Evolutionary conservation across 2,888 invertebrate species (phyloP).

Genomic region (Homarus gammarus): DNA sequence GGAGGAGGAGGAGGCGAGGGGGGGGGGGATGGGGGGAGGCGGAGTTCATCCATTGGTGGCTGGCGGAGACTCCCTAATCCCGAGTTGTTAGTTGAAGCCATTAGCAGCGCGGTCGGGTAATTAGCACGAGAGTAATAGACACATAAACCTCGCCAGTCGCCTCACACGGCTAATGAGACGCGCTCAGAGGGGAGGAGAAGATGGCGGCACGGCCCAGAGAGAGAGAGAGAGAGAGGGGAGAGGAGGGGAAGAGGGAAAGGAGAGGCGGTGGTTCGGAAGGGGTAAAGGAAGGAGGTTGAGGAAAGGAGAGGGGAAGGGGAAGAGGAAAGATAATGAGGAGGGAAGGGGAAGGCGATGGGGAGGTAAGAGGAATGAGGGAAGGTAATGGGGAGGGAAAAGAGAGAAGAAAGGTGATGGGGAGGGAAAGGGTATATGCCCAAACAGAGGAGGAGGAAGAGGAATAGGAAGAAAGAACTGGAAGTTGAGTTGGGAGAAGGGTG

Average conservation of each 20-base stretch:
- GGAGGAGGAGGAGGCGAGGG: not conserved
- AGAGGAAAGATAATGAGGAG: not conserved
- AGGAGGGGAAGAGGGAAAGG: not conserved
- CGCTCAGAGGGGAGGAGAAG: conserved; percentile 31
- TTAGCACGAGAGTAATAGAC: conserved; percentile 67
- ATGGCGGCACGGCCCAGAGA: not conserved
- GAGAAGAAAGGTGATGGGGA: not conserved
- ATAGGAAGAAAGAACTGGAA: too few relatives aligned
- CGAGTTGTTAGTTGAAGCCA: conserved; percentile 68
- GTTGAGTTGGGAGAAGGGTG: too few relatives aligned
- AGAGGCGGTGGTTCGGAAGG: not conserved
- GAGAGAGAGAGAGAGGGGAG: not conserved
- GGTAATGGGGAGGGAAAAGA: not conserved
- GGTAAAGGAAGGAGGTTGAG: not conserved
- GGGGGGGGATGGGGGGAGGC: conserved; percentile 3
- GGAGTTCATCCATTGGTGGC: conserved; percentile 65
- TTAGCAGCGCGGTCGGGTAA: conserved; percentile 68
- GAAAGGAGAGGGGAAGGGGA: not conserved
- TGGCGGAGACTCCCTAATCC: conserved; percentile 63
- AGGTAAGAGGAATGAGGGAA: not conserved
- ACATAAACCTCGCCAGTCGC: conserved; percentile 68
- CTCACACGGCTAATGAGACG: conserved; percentile 65
- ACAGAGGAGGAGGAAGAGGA: conserved; percentile 8
- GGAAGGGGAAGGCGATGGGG: not conserved
- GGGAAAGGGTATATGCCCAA: not conserved